Conservation (phyloP, 1,140 invertebrate genomes). For the Cotesia vestalis region DNA sequence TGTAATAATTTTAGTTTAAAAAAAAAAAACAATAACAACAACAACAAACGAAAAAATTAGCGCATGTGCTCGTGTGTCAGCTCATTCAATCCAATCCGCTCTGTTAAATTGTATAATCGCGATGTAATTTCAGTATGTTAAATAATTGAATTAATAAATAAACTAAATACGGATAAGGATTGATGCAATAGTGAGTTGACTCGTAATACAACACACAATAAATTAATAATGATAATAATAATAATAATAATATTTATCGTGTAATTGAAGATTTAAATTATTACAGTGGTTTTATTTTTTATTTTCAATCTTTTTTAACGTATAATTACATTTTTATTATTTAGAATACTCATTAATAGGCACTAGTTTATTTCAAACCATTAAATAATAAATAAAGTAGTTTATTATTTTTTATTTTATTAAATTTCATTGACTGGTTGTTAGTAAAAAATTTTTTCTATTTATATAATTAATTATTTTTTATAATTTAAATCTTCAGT, state of each 20-base stretch:
- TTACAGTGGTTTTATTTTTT: background rate
- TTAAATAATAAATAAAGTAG: too few relatives aligned
- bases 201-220: constrained; percentile 25
- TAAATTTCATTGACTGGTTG: too few relatives aligned
- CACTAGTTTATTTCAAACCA: too few relatives aligned
- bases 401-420: too few relatives aligned
- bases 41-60: background rate
- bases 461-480: too few relatives aligned
- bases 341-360: too few relatives aligned
- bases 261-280: too few relatives aligned
- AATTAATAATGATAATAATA: background rate
- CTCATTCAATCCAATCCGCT: background rate
- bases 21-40: too few relatives aligned
- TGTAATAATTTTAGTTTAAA: background rate
- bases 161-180: constrained; percentile 40
- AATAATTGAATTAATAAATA: constrained; percentile 4
- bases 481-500: too few relatives aligned
- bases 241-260: background rate
- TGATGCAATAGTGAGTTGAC: constrained; percentile 56
- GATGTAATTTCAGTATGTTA: background rate
- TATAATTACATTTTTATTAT: too few relatives aligned
- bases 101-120: constrained; percentile 19
- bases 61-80: constrained; percentile 15
- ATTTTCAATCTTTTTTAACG: too few relatives aligned
- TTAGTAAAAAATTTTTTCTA: too few relatives aligned